Base-by-base conservation (phyloP, 2,797 vertebrate species). In the Alectoris magna region DNA sequence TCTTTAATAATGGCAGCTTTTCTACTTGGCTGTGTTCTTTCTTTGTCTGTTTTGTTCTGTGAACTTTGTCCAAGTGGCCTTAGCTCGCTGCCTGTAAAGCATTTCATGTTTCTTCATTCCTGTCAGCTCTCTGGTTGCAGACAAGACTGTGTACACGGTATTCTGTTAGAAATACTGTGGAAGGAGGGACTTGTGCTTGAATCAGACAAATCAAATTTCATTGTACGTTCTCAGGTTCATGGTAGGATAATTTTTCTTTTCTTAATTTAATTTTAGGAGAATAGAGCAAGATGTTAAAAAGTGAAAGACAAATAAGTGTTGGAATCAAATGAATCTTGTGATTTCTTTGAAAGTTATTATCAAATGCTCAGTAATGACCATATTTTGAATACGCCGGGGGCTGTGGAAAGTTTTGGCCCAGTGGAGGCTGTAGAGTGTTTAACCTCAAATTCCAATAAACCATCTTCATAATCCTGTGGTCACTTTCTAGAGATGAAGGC, bases 381-480 rank as follows among this genome's bases (percentile, higher is more conserved):
- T 73, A 11, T 81, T 91, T 90, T 67, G n/a, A 88, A 73, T 90
- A 78, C 41, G 58, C 55, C 14, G 48, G 58, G 72, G 59, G 3
- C 46, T 48, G 10, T 69, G 48, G 7, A 79, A 19, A 21, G 55
- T 58, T 22, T 34, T 34, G n/a, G 31, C n/a, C 19, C 31, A 14
- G 19, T 34, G 31, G 31, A n/a, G 17, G 21, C n/a, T 58, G 55
- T 34, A 34, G 31, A 58, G n/a, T 70, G 62, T 27, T 90, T 84
- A 72, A 78, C 43, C 21, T n/a, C 44, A 74, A 62, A 80, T 64
- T 39, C 71, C 82, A 87, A 69, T 87, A 84, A 93, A 87, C 8
- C 34, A 27, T 22, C 26, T 90, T 94, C 49, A 79, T 91, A 88
- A 78, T 83, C 82, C 56, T 84, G 26, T 44, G 55, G 69, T 90